These are phyloP conservation scores for Caenorhabditis sp. DNA, from an alignment of 2,888 invertebrate genomes.

Conservation along the genomic window DNA sequence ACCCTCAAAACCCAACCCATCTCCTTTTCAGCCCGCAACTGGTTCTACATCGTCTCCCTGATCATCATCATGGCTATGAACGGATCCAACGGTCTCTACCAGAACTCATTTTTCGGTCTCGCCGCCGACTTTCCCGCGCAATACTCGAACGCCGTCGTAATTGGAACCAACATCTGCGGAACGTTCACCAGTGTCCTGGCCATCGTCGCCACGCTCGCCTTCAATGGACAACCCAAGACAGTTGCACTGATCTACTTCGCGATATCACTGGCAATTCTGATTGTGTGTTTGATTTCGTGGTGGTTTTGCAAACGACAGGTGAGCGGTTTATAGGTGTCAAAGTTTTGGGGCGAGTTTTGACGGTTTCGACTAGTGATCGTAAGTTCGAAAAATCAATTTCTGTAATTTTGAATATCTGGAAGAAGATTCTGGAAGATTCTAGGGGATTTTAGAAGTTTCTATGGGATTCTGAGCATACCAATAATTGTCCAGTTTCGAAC, in stretches of 20 bases:
- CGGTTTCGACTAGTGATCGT: too few species aligned
- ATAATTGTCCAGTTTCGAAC: too few species aligned
- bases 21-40: conserved; percentile 83
- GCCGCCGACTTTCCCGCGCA: conserved; percentile 90
- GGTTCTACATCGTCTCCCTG: conserved; percentile 85
- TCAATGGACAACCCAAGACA: conserved; percentile 57
- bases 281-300: conserved; percentile 95
- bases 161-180: conserved; percentile 85
- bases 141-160: conserved; percentile 95
- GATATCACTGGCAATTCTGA: conserved; percentile 92
- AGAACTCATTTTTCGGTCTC: conserved; percentile 95
- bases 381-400: too few species aligned
- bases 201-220: conserved; percentile 76
- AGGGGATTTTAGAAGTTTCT: too few species aligned
- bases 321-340: background rate
- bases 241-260: conserved; percentile 98
- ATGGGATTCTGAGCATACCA: too few species aligned
- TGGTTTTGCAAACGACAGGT: conserved; percentile 93
- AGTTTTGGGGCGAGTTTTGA: too few species aligned
- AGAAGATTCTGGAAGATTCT: too few species aligned
- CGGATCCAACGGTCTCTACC: conserved; percentile 93
- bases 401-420: too few species aligned
- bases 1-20: too few species aligned
- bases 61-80: conserved; percentile 84
- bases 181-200: conserved; percentile 82